These are phyloP conservation scores for Chrosomus eos DNA, from an alignment of 2,797 vertebrate genomes.

Conservation along the genomic window DNA sequence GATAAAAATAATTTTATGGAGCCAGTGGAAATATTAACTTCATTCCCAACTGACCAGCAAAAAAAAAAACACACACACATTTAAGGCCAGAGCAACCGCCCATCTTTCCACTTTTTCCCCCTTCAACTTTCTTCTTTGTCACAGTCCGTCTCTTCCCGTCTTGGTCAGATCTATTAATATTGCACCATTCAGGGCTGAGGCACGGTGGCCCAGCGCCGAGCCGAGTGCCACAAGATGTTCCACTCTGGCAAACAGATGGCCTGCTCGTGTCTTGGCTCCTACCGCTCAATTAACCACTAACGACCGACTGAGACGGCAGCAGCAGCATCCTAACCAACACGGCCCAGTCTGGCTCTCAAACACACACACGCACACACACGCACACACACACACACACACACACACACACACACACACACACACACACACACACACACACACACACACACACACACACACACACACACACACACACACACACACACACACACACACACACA, in stretches of 20 bases:
- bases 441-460: conserved; percentile 11
- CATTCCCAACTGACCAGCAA: neutral
- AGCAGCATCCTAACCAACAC: conserved; percentile 67
- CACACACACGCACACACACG: conserved; percentile 7
- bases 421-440: no score
- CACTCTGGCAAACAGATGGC: conserved; percentile 83
- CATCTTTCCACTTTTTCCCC: conserved; percentile 53
- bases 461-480: neutral
- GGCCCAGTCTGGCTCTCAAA: conserved; percentile 57
- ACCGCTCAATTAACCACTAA: conserved; percentile 82
- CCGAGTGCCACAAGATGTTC: conserved; percentile 82
- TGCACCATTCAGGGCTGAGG: conserved; percentile 65
- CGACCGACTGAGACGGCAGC: conserved; percentile 74
- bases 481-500: conserved; percentile 12
- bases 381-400: conserved; percentile 1
- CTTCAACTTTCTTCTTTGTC: conserved; percentile 59
- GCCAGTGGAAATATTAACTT: conserved; percentile 7
- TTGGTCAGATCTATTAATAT: conserved; percentile 78
- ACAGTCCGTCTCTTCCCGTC: conserved; percentile 52
- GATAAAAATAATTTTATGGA: neutral
- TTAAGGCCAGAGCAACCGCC: conserved; percentile 5
- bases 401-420: conserved; percentile 20
- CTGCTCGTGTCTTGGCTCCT: conserved; percentile 78
- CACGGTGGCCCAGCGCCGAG: conserved; percentile 68
- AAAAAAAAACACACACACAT: neutral